A percentile compares a stretch with the other conserved stretches of the same genome.
phyloP scores from a whole-genome alignment of 2,113 vertebrate genomes.

The Phasianus colchicus region DNA sequence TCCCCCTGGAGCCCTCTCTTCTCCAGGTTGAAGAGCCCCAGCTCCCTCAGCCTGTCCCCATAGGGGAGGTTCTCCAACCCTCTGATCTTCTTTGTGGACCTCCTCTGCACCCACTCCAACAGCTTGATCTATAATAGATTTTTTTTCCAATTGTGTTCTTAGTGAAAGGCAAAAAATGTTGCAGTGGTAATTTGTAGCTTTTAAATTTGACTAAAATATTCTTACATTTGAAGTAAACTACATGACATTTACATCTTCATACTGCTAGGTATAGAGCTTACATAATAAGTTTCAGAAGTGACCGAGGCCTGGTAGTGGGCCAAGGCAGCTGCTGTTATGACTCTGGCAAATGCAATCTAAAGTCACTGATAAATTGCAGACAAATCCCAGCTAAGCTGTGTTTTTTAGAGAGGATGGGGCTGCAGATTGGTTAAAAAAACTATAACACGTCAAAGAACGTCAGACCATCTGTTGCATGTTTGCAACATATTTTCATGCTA shows the following conservation, averaged over 20 bases:
- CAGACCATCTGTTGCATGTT: slow-evolving; percentile 80
- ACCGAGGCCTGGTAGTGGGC: slow-evolving; percentile 58
- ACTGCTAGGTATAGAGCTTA: slow-evolving; percentile 45
- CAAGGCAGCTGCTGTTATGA: slow-evolving; percentile 57
- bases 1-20: too few species aligned
- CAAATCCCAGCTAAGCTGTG: slow-evolving; percentile 85
- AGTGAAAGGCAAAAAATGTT: background rate
- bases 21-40: too few species aligned
- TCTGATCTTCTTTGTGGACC: too few species aligned
- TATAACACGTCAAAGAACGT: slow-evolving; percentile 69
- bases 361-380: slow-evolving; percentile 77
- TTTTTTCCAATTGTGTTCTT: background rate
- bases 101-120: too few species aligned
- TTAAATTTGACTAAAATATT: slow-evolving; percentile 38
- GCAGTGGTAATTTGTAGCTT: background rate
- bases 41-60: too few species aligned
- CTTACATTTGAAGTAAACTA: slow-evolving; percentile 29
- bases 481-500: slow-evolving; percentile 61
- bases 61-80: too few species aligned
- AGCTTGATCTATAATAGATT: background rate
- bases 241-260: slow-evolving; percentile 30
- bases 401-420: slow-evolving; percentile 71
- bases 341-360: slow-evolving; percentile 68
- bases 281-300: slow-evolving; percentile 67
- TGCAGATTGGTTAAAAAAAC: slow-evolving; percentile 61